Evolutionary conservation across 2,797 vertebrate genomes (phyloP), one percentile per base, ranked within the genome.

Genomic region (Leptatherina wallacei): DNA sequence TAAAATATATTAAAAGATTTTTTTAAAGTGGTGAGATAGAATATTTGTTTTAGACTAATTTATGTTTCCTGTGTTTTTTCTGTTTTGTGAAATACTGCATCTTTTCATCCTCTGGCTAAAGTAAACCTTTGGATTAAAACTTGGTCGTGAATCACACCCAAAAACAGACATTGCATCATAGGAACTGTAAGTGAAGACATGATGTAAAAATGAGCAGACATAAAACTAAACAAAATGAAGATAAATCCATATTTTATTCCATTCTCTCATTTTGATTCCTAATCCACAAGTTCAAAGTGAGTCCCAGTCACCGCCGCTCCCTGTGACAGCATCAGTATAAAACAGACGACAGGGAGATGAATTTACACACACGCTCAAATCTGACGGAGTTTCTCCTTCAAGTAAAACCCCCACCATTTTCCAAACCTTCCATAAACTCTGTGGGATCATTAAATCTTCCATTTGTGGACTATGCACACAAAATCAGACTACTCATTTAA

Each of bases 181-280:
- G 18, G 65, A 61, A 64, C 49, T 42, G 9, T 11, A 2, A 58
- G 29, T 0, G 1, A 64, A 51, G 22, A 63, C 57, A 30, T 6
- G 14, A 60, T 57, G 69, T 13, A 27, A 35, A 72, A 71, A 66
- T 75, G 10, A 72, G 38, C 20, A 55, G 49, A 83, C 56, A 54
- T 2, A 13, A 52, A 12, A 33, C 49, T 47, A 67, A 60, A 24
- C 27, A 55, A 71, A 59, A 32, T 71, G 73, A 89, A 84, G 82
- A 85, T 80, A 81, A 84, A 87, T 84, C 59, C 75, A 77, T 76
- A 67, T 83, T 93, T 93, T 91, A 92, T 91, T 92, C 71, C 77
- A 87, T 85, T 91, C 77, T 82, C 69, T 84, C 77, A 77, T 84
- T 83, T 62, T 29, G 10, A 29, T 77, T 80, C 80, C 81, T 27